Conservation (phyloP, 2,113 vertebrate species). For the Zosterops japonicus region DNA sequence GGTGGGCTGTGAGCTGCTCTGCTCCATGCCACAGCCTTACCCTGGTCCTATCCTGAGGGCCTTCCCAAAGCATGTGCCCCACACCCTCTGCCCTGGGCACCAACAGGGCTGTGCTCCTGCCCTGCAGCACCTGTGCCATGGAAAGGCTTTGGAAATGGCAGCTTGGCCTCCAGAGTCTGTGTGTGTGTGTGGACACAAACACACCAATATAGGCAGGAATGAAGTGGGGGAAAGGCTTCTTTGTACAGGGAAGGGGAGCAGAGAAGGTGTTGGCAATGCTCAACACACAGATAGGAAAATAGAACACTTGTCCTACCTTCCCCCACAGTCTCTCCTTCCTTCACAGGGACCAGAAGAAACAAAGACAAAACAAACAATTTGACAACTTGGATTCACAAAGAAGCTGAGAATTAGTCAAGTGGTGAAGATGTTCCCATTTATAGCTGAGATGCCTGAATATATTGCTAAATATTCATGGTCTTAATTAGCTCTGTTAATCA, state of each 20-base stretch:
- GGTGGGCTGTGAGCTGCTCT: neutral
- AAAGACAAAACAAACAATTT: neutral
- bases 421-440: neutral
- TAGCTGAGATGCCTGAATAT: neutral
- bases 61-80: too few relatives aligned
- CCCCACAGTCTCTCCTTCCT: neutral
- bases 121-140: neutral
- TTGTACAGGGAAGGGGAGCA: neutral
- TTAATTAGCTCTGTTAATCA: neutral
- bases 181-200: neutral
- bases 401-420: neutral
- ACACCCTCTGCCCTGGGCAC: neutral
- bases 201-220: neutral
- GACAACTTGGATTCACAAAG: neutral
- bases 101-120: neutral
- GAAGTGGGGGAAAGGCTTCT: neutral
- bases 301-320: neutral
- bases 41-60: neutral
- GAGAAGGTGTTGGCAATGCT: rapidly evolving
- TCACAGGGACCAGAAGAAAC: neutral
- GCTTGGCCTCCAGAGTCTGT: neutral
- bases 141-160: neutral
- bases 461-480: neutral
- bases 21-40: neutral
- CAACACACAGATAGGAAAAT: neutral